Conservation (phyloP, 2,797 vertebrate genomes). For the Sebastes iracundus region DNA sequence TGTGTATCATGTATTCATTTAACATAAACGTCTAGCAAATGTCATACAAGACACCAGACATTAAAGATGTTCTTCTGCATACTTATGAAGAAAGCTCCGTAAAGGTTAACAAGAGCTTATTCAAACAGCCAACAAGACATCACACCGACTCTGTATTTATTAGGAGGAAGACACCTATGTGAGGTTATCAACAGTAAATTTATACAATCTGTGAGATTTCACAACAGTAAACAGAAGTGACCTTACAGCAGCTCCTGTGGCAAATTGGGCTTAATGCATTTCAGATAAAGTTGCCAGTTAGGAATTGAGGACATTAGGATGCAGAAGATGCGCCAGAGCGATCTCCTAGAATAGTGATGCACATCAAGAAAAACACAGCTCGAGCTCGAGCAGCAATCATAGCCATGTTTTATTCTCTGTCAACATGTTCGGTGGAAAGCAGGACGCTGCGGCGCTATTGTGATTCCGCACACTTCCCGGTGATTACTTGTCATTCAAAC, state of each 20-base stretch:
- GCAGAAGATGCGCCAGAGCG: not conserved
- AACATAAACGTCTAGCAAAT: constrained; percentile 45
- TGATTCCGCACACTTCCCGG: no score
- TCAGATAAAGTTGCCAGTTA: constrained; percentile 16
- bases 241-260: constrained; percentile 5
- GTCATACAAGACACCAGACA: constrained; percentile 25
- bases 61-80: constrained; percentile 25
- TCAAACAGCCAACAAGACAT: constrained; percentile 3
- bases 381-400: constrained; percentile 35
- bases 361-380: constrained; percentile 26
- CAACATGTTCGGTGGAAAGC: constrained; percentile 5
- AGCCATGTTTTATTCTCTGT: not conserved
- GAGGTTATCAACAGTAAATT: not conserved
- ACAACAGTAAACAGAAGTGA: constrained; percentile 28
- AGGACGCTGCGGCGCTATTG: not conserved
- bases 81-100: constrained; percentile 1
- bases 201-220: constrained; percentile 10
- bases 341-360: constrained; percentile 2
- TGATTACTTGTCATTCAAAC: not conserved
- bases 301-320: constrained; percentile 26
- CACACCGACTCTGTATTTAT: constrained; percentile 3
- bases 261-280: constrained; percentile 17
- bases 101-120: constrained; percentile 55
- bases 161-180: not conserved
- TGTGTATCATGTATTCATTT: constrained; percentile 53